Evolutionary conservation across 2,797 vertebrate genomes (phyloP), one percentile per base, ranked within the genome.

Genomic region (Tenualosa thibaudeaui): DNA sequence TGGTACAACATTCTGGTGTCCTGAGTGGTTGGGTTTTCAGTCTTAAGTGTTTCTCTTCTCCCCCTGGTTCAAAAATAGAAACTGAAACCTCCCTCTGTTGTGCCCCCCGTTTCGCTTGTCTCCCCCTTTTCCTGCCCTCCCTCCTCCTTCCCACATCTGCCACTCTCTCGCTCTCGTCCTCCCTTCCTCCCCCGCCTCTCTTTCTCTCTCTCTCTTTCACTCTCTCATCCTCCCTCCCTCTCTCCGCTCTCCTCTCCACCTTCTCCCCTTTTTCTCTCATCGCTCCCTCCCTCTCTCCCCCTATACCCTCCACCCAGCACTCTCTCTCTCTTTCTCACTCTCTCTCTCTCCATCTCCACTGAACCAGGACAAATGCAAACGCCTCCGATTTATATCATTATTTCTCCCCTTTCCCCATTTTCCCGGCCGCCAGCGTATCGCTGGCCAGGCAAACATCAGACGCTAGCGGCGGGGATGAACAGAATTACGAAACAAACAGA

Each of bases 311-410:
- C 60, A 65, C 60, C 60, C 24, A 51, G 50, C 50, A 37, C 13
- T 37, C 26, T 37, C 26, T 13, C 60, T 6, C 17, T n/a, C 58
- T 60, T 22, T 60, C 58, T 37, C 65, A 15, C 65, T 13, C 26
- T 15, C 3, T 68, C 15, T 40, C 31, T 71, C 91, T 81, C 86
- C 82, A 26, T 58, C 68, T 51, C 89, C 92, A 93, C 91, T 93
- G 93, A 93, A 94, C 90, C 93, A 93, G 93, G 92, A 94, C 93
- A 94, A 94, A 93, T 94, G 94, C 88, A 78, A 90, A 93, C 93
- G 93, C 90, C 94, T 93, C 10, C 90, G 91, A 92, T 94, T 94
- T 93, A 93, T 94, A 93, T 94, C 92, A 94, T 94, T 94, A 94
- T 95, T 94, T 95, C 91, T 94, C 90, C 92, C 60, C 93, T 93